Base-by-base conservation (phyloP, 2,113 vertebrate species). In the Rhodinocichla rosea region DNA sequence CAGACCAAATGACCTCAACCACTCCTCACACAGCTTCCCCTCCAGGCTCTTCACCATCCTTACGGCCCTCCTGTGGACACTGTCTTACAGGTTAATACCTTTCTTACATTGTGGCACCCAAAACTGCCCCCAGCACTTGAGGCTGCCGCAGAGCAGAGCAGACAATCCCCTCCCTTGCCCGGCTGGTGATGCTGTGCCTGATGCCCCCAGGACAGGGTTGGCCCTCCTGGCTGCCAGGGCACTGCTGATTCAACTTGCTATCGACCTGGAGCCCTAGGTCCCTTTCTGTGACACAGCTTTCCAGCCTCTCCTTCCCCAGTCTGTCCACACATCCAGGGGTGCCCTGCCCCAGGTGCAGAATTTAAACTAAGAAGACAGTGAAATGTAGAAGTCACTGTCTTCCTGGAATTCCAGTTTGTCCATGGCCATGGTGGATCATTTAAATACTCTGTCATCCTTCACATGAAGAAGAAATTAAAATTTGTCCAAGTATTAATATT, bases 221-320 rank as follows among this genome's bases (percentile, higher is more conserved):
- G 11, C 37, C 18, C 15, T 50, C 18, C 50, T 81, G 59, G 42
- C 59, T 42, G 17, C 42, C 57, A 64, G 32, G 21, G 26, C 26
- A 4, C 59, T 42, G 37, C 50, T 65, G 68, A 0, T 52, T 39
- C 53, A 17, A 4, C 27, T 67, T 28, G 4, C 5, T 33, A 20
- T 9, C 0, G 0, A 8, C 19, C 22, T 16, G 8, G 10, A n/a
- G 12, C 11, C 15, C 33, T 3, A 37, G 15, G 13, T 30, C 5
- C 19, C 15, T 52, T 59, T 82, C 20, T 44, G 16, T 33, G 6
- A 27, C 37, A 20, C 28, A n/a, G 23, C 23, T 75, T 30, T 82
- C 45, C 16, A 75, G 13, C 11, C 19, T 59, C 11, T 28, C 59
- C 26, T 52, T 75, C 13, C 13, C 23, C 53, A 59, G 15, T 39